Conservation (phyloP, 2,888 invertebrate species). For the Lissocephala sabroskyi region DNA sequence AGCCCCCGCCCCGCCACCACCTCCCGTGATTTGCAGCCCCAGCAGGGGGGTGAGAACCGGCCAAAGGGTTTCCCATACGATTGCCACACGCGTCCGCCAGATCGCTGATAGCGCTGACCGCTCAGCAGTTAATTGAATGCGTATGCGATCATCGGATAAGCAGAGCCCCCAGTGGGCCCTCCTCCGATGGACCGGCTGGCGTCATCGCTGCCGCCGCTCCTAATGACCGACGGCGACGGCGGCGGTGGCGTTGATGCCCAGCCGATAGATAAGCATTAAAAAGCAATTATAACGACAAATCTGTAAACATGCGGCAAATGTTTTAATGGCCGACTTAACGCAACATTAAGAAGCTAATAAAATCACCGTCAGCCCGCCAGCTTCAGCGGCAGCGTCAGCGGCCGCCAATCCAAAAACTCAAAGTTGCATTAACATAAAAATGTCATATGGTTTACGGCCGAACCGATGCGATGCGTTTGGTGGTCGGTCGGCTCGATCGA, state of each 20-base stretch:
- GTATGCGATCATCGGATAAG: conserved; percentile 47
- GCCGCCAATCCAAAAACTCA: conserved; percentile 14
- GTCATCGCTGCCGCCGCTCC: conserved; percentile 16
- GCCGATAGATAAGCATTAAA: conserved; percentile 62
- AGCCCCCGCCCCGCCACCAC: conserved; percentile 27
- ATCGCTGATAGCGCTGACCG: conserved; percentile 9
- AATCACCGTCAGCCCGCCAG: conserved; percentile 30
- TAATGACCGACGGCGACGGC: too few species aligned
- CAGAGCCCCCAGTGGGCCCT: too few species aligned
- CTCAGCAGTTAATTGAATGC: conserved; percentile 42
- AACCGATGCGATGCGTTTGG: too few species aligned
- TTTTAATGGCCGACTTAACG: conserved; percentile 65
- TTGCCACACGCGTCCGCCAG: conserved; percentile 27
- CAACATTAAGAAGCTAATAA: conserved; percentile 63
- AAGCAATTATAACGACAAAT: conserved; percentile 68
- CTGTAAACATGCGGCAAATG: conserved; percentile 66
- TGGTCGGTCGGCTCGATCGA: conserved; percentile 47
- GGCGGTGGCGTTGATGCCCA: too few species aligned
- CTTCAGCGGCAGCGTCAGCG: too few species aligned
- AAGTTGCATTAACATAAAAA: conserved; percentile 64
- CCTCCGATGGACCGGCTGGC: too few species aligned
- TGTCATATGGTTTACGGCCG: conserved; percentile 61
- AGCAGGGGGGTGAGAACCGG: conserved; percentile 1
- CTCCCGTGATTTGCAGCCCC: not conserved
- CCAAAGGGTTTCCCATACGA: not conserved